A percentile compares a stretch with the other conserved stretches of the same genome.
Conservation (phyloP, 2,888 invertebrate genomes). For the Hemaris fuciformis region DNA sequence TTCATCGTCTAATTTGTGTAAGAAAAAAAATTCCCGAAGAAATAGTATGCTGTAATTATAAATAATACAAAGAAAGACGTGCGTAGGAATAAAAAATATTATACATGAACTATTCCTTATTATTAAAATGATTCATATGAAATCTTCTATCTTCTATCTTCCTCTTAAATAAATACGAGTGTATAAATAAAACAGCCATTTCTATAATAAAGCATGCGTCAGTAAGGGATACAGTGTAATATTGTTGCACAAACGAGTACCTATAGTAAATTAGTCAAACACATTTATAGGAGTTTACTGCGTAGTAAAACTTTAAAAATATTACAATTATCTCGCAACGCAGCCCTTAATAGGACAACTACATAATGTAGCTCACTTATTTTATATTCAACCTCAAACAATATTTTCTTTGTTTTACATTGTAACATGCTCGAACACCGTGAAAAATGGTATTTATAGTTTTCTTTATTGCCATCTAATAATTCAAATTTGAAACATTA, state of each 20-base stretch:
- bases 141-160: no score
- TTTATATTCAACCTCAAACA: constrained; percentile 24
- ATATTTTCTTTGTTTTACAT: constrained; percentile 41
- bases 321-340: constrained; percentile 30
- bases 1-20: no score
- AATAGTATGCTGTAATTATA: no score
- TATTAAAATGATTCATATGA: no score
- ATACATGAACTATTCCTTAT: no score
- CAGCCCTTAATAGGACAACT: constrained; percentile 35
- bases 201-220: not conserved
- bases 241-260: constrained; percentile 47
- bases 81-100: no score
- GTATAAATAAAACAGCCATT: not conserved
- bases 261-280: constrained; percentile 54
- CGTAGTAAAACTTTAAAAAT: constrained; percentile 47
- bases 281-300: constrained; percentile 55
- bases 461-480: not conserved
- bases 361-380: constrained; percentile 31
- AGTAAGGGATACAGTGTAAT: constrained; percentile 29
- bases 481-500: not conserved
- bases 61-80: no score
- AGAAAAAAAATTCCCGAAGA: no score
- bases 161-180: not conserved
- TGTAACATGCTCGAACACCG: constrained; percentile 24
- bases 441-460: constrained; percentile 7